Evolutionary conservation across 1,140 invertebrate genomes (phyloP).

Genomic region (Brachionus manjavacas): DNA sequence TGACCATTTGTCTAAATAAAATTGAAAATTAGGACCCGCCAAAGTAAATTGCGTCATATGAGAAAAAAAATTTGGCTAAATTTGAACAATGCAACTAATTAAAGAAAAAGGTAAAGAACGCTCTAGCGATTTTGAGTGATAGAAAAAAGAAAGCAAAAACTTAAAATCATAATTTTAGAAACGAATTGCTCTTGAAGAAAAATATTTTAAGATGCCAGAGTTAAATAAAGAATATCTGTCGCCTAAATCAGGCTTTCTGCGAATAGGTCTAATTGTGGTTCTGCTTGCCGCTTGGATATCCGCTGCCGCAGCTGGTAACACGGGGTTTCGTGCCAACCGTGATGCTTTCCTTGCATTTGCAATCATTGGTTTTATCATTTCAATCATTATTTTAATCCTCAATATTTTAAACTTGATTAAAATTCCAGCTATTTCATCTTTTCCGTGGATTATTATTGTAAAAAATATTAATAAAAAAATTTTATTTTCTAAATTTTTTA

Average conservation of each 20-base stretch:
- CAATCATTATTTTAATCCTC: not conserved
- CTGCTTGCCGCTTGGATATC: not conserved
- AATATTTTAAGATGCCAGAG: not conserved
- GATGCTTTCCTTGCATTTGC: not conserved
- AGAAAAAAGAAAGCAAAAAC: not conserved
- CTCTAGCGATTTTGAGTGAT: conserved; percentile 7
- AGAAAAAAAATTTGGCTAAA: conserved; percentile 1
- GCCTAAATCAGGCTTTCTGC: not conserved
- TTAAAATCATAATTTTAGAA: not conserved
- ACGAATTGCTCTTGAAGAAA: not conserved
- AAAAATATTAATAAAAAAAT: not conserved
- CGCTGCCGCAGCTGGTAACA: not conserved
- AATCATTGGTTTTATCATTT: not conserved
- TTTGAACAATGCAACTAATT: not conserved
- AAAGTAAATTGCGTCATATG: not conserved
- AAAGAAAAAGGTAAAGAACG: conserved; percentile 1
- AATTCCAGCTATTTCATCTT: not conserved
- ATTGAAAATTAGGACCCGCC: not conserved
- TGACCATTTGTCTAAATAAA: not conserved
- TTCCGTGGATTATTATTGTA: not conserved
- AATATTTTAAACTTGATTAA: not conserved
- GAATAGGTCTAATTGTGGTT: not conserved
- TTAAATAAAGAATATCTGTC: conserved; percentile 15
- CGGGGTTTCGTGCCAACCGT: not conserved
- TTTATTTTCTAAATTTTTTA: not conserved